Evolutionary conservation across 1,140 invertebrate genomes (phyloP), one percentile per base, ranked within the genome.

Genomic region (Caerostris extrusa): DNA sequence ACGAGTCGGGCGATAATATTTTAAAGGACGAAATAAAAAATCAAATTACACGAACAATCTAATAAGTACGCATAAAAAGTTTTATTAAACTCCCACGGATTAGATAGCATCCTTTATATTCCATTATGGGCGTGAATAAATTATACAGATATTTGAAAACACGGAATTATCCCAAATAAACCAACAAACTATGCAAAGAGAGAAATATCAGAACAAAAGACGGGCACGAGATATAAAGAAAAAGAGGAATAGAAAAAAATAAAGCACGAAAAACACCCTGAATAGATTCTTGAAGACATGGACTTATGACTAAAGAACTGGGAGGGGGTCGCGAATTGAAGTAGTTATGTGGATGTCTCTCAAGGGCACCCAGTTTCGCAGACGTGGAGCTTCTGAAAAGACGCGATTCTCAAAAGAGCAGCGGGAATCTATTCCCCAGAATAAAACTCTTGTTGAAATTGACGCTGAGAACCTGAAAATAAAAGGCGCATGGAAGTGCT

Each of bases 371-470:
- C 19, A 12, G 69, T 34, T 77, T 50, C 69, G 34, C 19, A 19
- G 69, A 77, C 34, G 19, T 77, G 69, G 8, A 77, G 69, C 69
- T 77, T 50, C 69, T 77, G 69, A 77, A 71, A 71, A 71, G 69
- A 8, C 69, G 19, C 61, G 10, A 7, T 7, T 8, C 34, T 77
- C 69, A 10, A 34, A 77, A 8, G 69, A 77, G 19, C 69, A 50
- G 34, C 34, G 69, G 69, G 69, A 77, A 19, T 10, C 69, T 53
- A 34, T 71, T 71, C 5, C 6, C 7, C 10, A 19, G 69, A 77
- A 77, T 77, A 50, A 77, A 77, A 77, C 34, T 77, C 69, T 77
- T 77, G 69, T 77, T 77, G 69, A 77, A 77, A 77, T 4, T 50
- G 69, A 53, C 34, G 34, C 69, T 77, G 69, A 77, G 69, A 77